Conservation (phyloP, 2,888 invertebrate genomes). For the Spilosoma lubricipeda region DNA sequence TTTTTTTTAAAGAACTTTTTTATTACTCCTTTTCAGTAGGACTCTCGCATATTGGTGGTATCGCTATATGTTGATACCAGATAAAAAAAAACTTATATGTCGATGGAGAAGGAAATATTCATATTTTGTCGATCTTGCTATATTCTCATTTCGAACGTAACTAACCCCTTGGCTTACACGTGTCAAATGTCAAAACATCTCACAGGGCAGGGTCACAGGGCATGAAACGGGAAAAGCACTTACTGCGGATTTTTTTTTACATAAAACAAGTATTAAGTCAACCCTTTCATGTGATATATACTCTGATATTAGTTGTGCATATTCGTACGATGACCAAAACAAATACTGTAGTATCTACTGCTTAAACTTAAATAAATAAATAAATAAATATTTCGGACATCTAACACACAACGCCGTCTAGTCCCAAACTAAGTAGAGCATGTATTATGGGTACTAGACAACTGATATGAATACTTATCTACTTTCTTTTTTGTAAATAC, state of each 20-base stretch:
- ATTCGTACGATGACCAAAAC: neutral
- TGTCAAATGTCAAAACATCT: conserved; percentile 8
- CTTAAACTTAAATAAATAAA: too few relatives aligned
- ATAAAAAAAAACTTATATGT: neutral
- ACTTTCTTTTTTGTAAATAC: too few relatives aligned
- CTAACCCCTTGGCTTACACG: neutral
- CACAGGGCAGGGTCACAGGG: neutral
- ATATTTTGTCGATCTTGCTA: neutral
- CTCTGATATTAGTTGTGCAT: neutral
- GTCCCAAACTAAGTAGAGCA: too few relatives aligned
- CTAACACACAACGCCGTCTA: too few relatives aligned
- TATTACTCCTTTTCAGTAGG: neutral
- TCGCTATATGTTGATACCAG: neutral
- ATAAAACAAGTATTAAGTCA: neutral
- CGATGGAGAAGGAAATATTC: neutral
- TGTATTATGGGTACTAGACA: too few relatives aligned
- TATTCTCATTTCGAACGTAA: neutral
- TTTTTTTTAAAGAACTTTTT: neutral
- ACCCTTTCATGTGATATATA: neutral
- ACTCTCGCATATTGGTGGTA: neutral
- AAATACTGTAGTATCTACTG: too few relatives aligned
- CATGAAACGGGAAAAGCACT: neutral
- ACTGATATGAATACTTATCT: too few relatives aligned
- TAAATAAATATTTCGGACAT: too few relatives aligned
- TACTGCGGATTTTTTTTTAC: neutral